A percentile compares a stretch with the other conserved stretches of the same genome.
Evolutionary conservation across 30 jellyfish, hydroid and myxozoan genomes (phyloP).

Genomic region (Pseudorhiza aurosa): DNA sequence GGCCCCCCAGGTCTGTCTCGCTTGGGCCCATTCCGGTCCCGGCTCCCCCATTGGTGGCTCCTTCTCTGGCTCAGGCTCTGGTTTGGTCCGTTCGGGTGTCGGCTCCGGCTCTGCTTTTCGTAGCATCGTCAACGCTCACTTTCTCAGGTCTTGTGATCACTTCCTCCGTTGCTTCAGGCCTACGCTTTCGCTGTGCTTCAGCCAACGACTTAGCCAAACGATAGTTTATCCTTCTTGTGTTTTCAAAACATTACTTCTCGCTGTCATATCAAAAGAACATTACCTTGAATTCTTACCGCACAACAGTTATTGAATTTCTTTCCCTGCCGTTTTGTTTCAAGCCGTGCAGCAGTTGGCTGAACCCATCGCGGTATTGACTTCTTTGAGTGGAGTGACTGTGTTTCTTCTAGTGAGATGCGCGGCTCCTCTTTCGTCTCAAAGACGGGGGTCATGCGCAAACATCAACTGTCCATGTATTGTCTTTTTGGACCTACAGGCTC

Average conservation of each 20-base stretch:
- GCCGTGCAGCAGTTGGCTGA: too few species aligned
- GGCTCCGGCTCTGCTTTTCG: conserved; percentile 46
- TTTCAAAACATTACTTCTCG: neutral
- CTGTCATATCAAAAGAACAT: neutral
- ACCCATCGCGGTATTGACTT: too few species aligned
- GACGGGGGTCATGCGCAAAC: too few species aligned
- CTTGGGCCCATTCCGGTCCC: conserved; percentile 62
- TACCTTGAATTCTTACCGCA: neutral
- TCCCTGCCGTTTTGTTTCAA: too few species aligned
- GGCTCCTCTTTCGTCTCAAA: too few species aligned
- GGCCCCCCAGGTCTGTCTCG: conserved; percentile 58
- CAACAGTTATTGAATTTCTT: too few species aligned
- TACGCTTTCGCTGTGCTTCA: neutral
- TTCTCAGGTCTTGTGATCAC: neutral
- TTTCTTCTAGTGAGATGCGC: too few species aligned
- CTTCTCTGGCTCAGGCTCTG: conserved; percentile 52
- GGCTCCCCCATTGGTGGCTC: conserved; percentile 73
- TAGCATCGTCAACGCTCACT: neutral
- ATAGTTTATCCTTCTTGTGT: neutral
- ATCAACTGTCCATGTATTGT: too few species aligned
- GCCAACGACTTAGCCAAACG: neutral
- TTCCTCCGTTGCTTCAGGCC: neutral
- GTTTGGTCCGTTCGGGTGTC: conserved; percentile 11
- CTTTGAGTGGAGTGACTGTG: too few species aligned
- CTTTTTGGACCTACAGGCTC: too few species aligned